Evolutionary conservation across 2,888 invertebrate genomes (phyloP).

Genomic region (Nebria brevicollis): DNA sequence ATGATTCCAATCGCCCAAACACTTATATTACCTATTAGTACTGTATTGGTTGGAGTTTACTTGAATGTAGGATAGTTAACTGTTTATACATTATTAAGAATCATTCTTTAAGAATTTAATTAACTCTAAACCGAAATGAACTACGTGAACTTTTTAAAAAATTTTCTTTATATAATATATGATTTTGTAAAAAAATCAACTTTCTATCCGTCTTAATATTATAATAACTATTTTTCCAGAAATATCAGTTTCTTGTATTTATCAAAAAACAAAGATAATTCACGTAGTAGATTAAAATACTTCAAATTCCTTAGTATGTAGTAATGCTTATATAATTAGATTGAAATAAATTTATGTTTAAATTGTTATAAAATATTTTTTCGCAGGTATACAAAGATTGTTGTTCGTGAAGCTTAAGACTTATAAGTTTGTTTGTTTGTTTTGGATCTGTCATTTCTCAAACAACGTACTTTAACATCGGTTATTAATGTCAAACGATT

Average conservation of each 20-base stretch:
- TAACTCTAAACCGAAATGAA: too few relatives aligned
- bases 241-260: neutral
- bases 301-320: neutral
- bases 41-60: too few relatives aligned
- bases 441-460: neutral
- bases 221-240: neutral
- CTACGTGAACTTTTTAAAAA: too few relatives aligned
- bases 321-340: neutral
- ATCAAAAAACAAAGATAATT: neutral
- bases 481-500: slow-evolving; percentile 1
- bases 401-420: neutral
- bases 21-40: too few relatives aligned
- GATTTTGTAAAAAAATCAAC: too few relatives aligned
- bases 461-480: neutral
- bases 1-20: too few relatives aligned
- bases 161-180: too few relatives aligned
- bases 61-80: too few relatives aligned
- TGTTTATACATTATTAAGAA: too few relatives aligned
- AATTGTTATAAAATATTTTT: neutral
- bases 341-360: neutral
- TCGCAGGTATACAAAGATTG: neutral
- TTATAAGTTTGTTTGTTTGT: neutral
- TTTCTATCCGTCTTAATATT: too few relatives aligned
- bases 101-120: too few relatives aligned
- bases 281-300: neutral